Conservation (phyloP, 2,888 invertebrate genomes). For the Esperia sulphurella region DNA sequence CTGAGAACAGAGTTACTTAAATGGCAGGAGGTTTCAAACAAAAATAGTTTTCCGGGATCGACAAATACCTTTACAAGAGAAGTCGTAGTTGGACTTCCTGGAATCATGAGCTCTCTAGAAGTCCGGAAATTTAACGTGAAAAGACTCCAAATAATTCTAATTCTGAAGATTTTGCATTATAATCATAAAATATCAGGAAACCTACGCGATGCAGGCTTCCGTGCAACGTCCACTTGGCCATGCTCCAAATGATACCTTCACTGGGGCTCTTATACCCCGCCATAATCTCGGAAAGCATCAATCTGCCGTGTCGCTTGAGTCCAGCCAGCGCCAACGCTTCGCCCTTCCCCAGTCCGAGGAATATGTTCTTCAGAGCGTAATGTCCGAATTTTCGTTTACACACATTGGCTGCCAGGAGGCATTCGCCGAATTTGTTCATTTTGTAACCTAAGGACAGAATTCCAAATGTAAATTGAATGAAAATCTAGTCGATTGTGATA, state of each 20-base stretch:
- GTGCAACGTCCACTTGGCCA: slow-evolving; percentile 44
- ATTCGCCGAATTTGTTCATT: slow-evolving; percentile 47
- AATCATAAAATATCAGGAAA: neutral
- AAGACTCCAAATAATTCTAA: no score
- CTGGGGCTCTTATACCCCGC: slow-evolving; percentile 43
- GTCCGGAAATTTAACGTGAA: no score
- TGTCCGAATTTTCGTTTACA: slow-evolving; percentile 24
- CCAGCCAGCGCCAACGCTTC: slow-evolving; percentile 54
- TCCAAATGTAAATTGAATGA: no score
- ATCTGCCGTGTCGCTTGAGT: slow-evolving; percentile 44
- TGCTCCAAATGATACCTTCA: slow-evolving; percentile 38
- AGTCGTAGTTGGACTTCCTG: no score
- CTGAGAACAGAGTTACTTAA: slow-evolving; percentile 22
- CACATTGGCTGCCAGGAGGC: slow-evolving; percentile 40
- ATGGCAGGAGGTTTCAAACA: no score
- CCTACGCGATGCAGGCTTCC: slow-evolving; percentile 39
- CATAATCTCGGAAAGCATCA: slow-evolving; percentile 41
- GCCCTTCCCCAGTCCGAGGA: slow-evolving; percentile 51
- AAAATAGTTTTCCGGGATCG: no score
- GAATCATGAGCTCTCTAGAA: no score
- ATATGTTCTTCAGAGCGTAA: slow-evolving; percentile 34
- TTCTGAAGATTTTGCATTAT: neutral
- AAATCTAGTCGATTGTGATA: no score
- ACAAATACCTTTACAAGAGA: no score
- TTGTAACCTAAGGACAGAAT: slow-evolving; percentile 21